Base-by-base conservation (phyloP, 2,888 invertebrate species). In the Liopterus haemorrhoidalis region DNA sequence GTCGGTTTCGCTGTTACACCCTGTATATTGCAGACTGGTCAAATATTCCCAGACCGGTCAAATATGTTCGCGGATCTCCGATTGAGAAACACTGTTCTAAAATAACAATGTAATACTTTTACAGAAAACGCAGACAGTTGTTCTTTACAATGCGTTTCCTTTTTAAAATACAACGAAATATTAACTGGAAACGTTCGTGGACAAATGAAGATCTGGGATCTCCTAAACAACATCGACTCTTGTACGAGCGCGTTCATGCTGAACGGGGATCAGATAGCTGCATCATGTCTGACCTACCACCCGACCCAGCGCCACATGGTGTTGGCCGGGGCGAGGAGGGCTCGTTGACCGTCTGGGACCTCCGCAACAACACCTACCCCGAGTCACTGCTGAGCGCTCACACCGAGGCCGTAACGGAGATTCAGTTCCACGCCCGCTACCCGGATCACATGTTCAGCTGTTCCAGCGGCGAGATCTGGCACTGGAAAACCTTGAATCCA, bases 141-240 rank as follows among this genome's bases (percentile, higher is more conserved):
- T 60, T 81, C 88, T 0, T 65, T 92, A 33, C 80, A 84, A 58
- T 81, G 84, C 42, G 78, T 88, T 1, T 76, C 79, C 54, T 92
- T 85, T 64, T 70, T 90, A 14, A 85, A 67, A 52, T 78, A 79
- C 58, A 74, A 73, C 55, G 79, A 89, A 75, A 73, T 90, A 16
- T 74, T 92, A 31, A 86, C 88, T 0, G 87, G 89, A 12, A 93
- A 92, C 66, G 71, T 85, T n/a, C 70, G 88, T 61, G 93, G 93
- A 0, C 85, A 90, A 58, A 82, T 94, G 74, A 91, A 92, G 65
- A 79, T 91, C 46, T 92, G 89, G 81, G 94, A 94, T 64, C 68
- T 90, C 5, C 73, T 90, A 50, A 74, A 75, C 20, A 65, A 73
- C 8, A 69, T 71, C 2, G 74, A 81, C 57, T 75, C 76, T 49